Base-by-base conservation (phyloP, 2,113 vertebrate genomes). In the Phodopus roborovskii region DNA sequence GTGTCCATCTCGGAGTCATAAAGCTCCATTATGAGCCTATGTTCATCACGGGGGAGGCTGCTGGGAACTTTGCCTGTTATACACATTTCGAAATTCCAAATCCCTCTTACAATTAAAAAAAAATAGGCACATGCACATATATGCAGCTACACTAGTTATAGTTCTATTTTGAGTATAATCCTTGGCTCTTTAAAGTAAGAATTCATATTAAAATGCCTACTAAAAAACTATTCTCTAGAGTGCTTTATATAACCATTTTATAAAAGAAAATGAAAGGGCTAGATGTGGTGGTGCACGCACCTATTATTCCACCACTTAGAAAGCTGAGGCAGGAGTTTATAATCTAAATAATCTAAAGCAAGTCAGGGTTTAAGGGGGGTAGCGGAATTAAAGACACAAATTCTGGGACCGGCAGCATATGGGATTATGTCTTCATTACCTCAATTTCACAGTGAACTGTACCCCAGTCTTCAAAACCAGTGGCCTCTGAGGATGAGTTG, bases 401-500 rank as follows among this genome's bases (percentile, higher is more conserved):
- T 22, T 71, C 4, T 11, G 28, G 62, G 84, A 50, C 0, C 91
- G 62, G 74, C 81, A 12, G 50, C 1, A 0, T 0, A 1, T 1
- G 36, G 33, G 71, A 6, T 0, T 5, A 66, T 36, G 70, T 24
- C 33, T 83, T 66, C 28, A 86, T 45, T 98, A 99, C 99, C 99
- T 99, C 71, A 99, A 97, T 88, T 99, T 99, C 36, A 99, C 99
- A 0, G 99, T 99, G 90, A 99, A 99, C 95, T 99, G 99, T 33
- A 99, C 99, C 9, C 99, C 99, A 0, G 99, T 99, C 97, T 99
- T 99, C 97, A 99, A 92, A 96, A 99, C 99, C 96, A 99, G 95
- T 0, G 99, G 99, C 48, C 99, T 99, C 98, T 99, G 99, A 8
- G 99, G 99, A 92, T 99, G 99, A 4, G 99, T 99, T 39, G 99